These are phyloP conservation scores for Helogale parvula DNA, from an alignment of 2,113 vertebrate species.

Conservation along the genomic window DNA sequence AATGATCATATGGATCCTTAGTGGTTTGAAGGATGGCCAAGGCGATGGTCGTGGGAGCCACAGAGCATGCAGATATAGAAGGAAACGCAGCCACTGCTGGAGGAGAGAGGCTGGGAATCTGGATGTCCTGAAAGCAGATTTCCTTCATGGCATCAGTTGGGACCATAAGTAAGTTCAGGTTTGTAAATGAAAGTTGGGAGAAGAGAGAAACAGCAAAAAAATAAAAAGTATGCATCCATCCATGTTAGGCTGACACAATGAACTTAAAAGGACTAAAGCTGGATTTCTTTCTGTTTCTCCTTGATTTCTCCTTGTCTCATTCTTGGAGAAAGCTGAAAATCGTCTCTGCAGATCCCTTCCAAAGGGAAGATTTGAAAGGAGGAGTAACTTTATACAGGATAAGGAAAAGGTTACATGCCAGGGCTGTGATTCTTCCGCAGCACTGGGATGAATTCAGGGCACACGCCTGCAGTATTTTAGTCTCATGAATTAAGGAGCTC, in stretches of 20 bases:
- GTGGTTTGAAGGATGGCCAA: not conserved
- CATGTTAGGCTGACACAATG: not conserved
- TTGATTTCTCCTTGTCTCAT: constrained; percentile 24
- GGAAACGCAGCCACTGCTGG: not conserved
- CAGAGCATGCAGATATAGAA: not conserved
- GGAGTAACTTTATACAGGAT: not conserved
- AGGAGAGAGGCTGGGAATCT: not conserved
- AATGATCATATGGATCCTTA: accelerated
- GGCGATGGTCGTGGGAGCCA: not conserved
- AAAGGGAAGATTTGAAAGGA: constrained; percentile 32
- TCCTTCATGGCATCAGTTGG: not conserved
- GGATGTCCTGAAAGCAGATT: not conserved
- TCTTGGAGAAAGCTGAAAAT: not conserved
- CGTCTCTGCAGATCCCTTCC: not conserved
- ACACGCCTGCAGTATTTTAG: not conserved
- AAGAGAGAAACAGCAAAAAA: not conserved
- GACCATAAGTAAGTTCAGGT: not conserved
- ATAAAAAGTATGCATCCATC: not conserved
- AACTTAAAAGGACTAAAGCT: not conserved
- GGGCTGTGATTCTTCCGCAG: not conserved
- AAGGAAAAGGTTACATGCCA: not conserved
- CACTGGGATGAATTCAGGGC: not conserved
- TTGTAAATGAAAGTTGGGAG: not conserved
- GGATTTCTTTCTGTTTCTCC: constrained; percentile 4
- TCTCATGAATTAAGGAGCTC: not conserved